Conservation (phyloP, 2,888 invertebrate genomes). For the Pegoplata infirma region DNA sequence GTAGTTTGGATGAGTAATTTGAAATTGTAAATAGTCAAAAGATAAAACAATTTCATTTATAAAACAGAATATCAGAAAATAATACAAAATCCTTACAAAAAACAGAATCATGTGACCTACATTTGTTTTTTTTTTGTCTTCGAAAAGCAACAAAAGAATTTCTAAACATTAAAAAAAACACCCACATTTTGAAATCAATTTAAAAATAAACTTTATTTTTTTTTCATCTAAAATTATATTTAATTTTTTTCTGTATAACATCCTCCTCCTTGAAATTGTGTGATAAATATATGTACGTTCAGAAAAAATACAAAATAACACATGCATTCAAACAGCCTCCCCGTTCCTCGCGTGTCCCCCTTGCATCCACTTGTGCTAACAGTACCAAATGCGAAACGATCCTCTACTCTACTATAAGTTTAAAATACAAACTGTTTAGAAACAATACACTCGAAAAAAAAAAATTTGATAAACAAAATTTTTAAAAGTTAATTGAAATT, state of each 20-base stretch:
- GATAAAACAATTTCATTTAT: too few species aligned
- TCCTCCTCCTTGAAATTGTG: slow-evolving; percentile 59
- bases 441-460: background rate
- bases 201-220: slow-evolving; percentile 59
- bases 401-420: background rate
- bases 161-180: slow-evolving; percentile 26
- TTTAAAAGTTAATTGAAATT: too few species aligned
- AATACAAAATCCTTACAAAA: slow-evolving; percentile 42
- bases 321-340: slow-evolving; percentile 9
- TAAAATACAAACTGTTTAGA: background rate
- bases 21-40: background rate
- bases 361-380: background rate
- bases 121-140: slow-evolving; percentile 18
- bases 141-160: background rate
- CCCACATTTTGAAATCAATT: slow-evolving; percentile 49
- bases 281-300: slow-evolving; percentile 10
- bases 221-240: slow-evolving; percentile 29
- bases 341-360: background rate
- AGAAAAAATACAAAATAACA: slow-evolving; percentile 16
- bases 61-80: background rate
- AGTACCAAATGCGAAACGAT: background rate
- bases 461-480: too few species aligned
- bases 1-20: background rate
- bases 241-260: slow-evolving; percentile 41
- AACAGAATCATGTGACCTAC: slow-evolving; percentile 42